These are phyloP conservation scores for Tadarida brasiliensis DNA, from an alignment of 2,797 vertebrate genomes.

Conservation along the genomic window DNA sequence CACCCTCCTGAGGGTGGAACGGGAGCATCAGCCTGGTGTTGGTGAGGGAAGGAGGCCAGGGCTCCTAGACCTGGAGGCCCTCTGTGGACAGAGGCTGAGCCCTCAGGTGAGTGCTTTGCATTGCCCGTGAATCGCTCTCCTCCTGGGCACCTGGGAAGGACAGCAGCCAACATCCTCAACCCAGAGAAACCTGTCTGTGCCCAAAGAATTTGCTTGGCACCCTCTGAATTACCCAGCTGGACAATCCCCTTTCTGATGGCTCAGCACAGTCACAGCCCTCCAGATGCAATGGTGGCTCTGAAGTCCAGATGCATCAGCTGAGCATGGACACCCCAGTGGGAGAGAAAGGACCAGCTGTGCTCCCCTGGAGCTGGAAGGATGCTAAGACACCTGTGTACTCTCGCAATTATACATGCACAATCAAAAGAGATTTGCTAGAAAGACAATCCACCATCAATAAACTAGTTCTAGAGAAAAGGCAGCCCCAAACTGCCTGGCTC, in stretches of 20 bases:
- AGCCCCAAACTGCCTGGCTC: not conserved
- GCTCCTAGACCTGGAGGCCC: not conserved
- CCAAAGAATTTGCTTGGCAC: not conserved
- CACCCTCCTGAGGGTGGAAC: not conserved
- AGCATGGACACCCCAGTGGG: not conserved
- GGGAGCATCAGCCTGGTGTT: not conserved
- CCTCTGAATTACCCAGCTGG: not conserved
- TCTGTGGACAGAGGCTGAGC: not conserved
- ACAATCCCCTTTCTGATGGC: not conserved
- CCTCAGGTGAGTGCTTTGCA: fast-evolving
- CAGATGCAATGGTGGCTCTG: not conserved
- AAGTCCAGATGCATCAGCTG: not conserved
- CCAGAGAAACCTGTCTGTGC: not conserved
- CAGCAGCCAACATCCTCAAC: not conserved
- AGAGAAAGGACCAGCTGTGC: not conserved
- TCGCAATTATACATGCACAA: not conserved
- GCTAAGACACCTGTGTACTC: not conserved
- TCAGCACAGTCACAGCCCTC: not conserved
- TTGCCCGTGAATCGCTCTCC: no score
- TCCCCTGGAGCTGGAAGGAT: not conserved
- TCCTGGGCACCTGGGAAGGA: not conserved
- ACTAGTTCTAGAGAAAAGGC: not conserved
- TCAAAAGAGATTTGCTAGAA: constrained; percentile 14
- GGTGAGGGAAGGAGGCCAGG: not conserved
- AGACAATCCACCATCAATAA: constrained; percentile 8